Evolutionary conservation across 1,140 invertebrate genomes (phyloP).

Genomic region (Chionoecetes opilio): DNA sequence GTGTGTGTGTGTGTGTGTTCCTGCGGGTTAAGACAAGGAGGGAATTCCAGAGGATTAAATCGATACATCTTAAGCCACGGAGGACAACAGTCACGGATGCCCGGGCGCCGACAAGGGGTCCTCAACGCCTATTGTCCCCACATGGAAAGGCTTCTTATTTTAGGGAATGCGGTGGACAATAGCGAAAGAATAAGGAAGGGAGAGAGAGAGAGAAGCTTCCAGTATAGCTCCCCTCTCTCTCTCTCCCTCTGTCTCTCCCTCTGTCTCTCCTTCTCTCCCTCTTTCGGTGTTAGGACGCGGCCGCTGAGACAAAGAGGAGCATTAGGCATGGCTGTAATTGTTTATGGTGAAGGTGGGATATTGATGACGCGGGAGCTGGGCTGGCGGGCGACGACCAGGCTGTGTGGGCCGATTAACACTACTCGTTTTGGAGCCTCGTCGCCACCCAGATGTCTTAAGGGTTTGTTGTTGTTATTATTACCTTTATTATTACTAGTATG

Average conservation of each 20-base stretch:
- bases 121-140: not conserved
- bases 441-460: no score
- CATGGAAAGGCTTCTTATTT: not conserved
- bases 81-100: not conserved
- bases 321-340: conserved; percentile 46
- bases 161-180: not conserved
- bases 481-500: no score
- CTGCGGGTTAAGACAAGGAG: not conserved
- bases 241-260: not conserved
- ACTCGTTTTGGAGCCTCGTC: no score
- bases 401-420: no score
- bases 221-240: not conserved
- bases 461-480: no score
- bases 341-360: conserved; percentile 24
- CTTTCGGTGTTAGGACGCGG: not conserved
- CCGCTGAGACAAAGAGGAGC: conserved; percentile 37
- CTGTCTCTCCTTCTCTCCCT: not conserved
- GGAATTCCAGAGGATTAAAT: not conserved
- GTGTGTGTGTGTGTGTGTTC: conserved; percentile 9
- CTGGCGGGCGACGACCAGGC: not conserved
- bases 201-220: not conserved
- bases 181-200: not conserved
- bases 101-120: not conserved
- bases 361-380: conserved; percentile 11
- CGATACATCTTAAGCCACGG: not conserved